Conservation (phyloP, 35 echinoderm and acorn worm species). For the Diadema setosum region DNA sequence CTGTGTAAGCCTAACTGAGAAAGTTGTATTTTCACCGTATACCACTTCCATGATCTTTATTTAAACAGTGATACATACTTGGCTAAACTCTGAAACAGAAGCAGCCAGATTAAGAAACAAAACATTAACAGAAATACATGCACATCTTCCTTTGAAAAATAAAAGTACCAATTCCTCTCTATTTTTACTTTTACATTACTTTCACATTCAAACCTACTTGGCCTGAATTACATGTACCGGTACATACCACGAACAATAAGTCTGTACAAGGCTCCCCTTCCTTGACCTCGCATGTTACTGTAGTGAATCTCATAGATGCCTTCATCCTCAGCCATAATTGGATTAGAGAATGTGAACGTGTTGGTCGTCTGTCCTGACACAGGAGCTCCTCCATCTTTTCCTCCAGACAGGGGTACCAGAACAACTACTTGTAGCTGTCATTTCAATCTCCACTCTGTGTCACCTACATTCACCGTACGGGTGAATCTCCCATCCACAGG, state of each 20-base stretch:
- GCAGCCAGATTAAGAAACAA: too few relatives aligned
- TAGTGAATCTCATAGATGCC: constrained; percentile 50
- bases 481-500: constrained; percentile 44
- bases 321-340: constrained; percentile 9
- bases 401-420: not conserved
- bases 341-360: not conserved
- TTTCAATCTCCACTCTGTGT: constrained; percentile 1
- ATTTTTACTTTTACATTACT: too few relatives aligned
- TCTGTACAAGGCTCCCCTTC: not conserved
- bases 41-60: too few relatives aligned
- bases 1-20: too few relatives aligned
- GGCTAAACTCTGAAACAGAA: too few relatives aligned
- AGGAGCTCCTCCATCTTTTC: not conserved
- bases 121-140: too few relatives aligned
- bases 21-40: too few relatives aligned
- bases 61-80: too few relatives aligned
- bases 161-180: too few relatives aligned
- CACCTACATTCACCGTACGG: constrained; percentile 33
- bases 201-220: too few relatives aligned
- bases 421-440: not conserved
- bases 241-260: constrained; percentile 69
- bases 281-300: not conserved
- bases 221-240: too few relatives aligned
- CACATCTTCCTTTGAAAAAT: too few relatives aligned
- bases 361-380: not conserved